Evolutionary conservation across 2,888 invertebrate genomes (phyloP).

Genomic region (Dasysyrphus tricinctus): DNA sequence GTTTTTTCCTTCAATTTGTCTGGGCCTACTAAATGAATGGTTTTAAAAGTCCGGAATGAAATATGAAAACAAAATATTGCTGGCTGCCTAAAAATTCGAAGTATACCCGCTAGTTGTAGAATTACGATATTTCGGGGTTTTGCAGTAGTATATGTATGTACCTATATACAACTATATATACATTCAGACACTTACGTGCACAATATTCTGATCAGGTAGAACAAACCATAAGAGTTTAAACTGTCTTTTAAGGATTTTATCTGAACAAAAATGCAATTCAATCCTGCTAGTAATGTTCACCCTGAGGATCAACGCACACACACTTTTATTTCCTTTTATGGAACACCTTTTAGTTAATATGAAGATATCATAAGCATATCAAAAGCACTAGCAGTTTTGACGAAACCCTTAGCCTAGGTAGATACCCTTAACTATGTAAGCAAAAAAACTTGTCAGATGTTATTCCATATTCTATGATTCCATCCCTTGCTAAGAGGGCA

Average conservation of each 20-base stretch:
- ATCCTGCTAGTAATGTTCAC: neutral
- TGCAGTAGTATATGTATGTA: too few relatives aligned
- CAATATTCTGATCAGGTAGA: too few relatives aligned
- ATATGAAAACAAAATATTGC: too few relatives aligned
- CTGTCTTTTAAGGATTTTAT: neutral
- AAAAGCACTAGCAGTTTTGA: conserved; percentile 45
- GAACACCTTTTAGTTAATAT: conserved; percentile 38
- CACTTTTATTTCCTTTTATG: neutral
- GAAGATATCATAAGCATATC: conserved; percentile 43
- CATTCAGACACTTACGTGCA: too few relatives aligned
- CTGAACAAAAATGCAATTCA: neutral
- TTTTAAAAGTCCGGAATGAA: too few relatives aligned
- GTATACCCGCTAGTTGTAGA: too few relatives aligned
- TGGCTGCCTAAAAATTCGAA: too few relatives aligned
- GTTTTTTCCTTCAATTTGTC: too few relatives aligned
- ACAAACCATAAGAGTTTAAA: neutral
- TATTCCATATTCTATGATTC: conserved; percentile 22
- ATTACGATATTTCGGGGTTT: too few relatives aligned
- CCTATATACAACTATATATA: too few relatives aligned
- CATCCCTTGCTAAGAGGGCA: conserved; percentile 71
- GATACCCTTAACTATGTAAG: conserved; percentile 35
- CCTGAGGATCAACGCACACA: neutral
- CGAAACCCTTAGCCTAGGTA: conserved; percentile 37
- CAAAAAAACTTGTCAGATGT: conserved; percentile 67
- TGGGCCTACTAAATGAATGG: too few relatives aligned